Base-by-base conservation (phyloP, 2,113 vertebrate genomes). In the Montifringilla adamsi region DNA sequence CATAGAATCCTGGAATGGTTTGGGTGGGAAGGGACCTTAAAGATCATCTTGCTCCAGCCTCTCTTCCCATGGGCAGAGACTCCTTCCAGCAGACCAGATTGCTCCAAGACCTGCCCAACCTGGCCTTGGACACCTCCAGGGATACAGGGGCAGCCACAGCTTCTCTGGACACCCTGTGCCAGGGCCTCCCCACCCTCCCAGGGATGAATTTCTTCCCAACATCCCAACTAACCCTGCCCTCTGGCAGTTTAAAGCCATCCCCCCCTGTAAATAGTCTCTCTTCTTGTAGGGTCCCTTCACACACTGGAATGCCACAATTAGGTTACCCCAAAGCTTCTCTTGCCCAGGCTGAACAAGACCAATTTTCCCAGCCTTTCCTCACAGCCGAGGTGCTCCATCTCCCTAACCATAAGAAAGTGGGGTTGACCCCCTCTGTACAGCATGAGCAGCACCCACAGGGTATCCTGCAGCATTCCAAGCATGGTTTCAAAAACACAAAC, bases 81-180 rank as follows among this genome's bases (percentile, higher is more conserved):
- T 16, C 18, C 30, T 76, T 7, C 12, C 27, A 83, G 1, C 4
- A 2, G 0, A 1, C 8, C 35, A 69, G 30, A 0, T 0, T 62
- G 55, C 47, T 62, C 63, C 47, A 47, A 62, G 55, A 30, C 47
- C 62, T 1, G 2, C 7, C 46, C 24, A 55, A 0, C 17, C 21
- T 69, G 35, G 55, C 35, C 26, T 28, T 31, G 55, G 41, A 6
- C 31, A 43, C 35, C 14, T 0, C 15, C 18, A 56, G 49, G 21
- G 31, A 55, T 43, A 10, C 55, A 86, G 41, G 17, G 18, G 22
- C 30, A 83, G 47, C 26, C 35, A 19, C 49, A 83, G n/a, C 15
- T 69, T 1, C 47, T 16, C 35, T 35, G 47, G 30, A 9, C 30
- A 83, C 3, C 19, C 39, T 55, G 14, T 47, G 30, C 24, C 30